Evolutionary conservation across 2,888 invertebrate genomes (phyloP), one percentile per base, ranked within the genome.

Genomic region (Apocheima hispidaria): DNA sequence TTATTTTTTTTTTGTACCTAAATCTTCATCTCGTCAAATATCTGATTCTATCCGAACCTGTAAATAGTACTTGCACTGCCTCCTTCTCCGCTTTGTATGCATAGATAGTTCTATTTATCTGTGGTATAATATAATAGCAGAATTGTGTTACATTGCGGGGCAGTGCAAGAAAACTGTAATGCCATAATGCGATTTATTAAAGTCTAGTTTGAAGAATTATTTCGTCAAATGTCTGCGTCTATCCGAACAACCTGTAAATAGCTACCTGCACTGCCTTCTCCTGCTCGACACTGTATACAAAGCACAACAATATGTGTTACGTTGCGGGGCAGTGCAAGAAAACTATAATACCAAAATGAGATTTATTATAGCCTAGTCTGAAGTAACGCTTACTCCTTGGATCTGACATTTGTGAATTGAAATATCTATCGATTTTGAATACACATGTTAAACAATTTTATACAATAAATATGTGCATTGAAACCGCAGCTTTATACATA

Each of bases 391-490:
- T 68, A 63, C 71, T 50, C 64, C 69, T 66, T 66, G 30, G 62
- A 60, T 69, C 59, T 9, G 41, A 43, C 14, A 43, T n/a, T 43
- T 4, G 21, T 28, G 4, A 44, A 44, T 44, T 26, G 5, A 50
- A 16, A 38, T 18, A 38, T 50, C 43, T 74, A 80, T 79, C 79
- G 78, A 82, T 81, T 82, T 82, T 67, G 72, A 78, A 79, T 76
- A 77, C 78, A 85, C 83, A 81, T 75, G 77, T 79, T 81, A 80
- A 78, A 81, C 71, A 79, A 80, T 79, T 78, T 67, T 5, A 14
- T 16, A 78, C 73, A 79, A n/a, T 33, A 77, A 81, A 78, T 73
- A 83, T 87, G 90, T 90, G 86, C 86, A 86, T 84, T 74, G 77
- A 83, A 88, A 86, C 76, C 80, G 82, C 82, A 86, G 82, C 85